Percentiles rank a stretch among this genome's conserved stretches.
Evolutionary conservation across 2,113 vertebrate genomes (phyloP).

Genomic region (Psilopogon haemacephalus): DNA sequence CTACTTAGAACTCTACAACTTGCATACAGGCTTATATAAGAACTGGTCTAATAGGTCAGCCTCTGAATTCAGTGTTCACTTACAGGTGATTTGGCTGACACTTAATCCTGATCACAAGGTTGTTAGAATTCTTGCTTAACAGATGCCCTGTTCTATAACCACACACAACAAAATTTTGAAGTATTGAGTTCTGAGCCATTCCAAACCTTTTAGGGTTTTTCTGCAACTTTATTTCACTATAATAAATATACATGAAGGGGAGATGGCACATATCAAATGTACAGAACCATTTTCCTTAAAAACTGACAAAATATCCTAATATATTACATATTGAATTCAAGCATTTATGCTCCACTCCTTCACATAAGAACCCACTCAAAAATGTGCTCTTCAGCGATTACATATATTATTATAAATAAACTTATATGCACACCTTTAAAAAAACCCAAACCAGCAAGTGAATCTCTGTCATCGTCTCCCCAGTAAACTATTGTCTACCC

Average conservation of each 20-base stretch:
- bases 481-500: neutral
- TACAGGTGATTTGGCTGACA: neutral
- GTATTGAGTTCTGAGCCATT: neutral
- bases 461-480: neutral
- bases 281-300: neutral
- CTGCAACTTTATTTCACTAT: neutral
- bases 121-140: neutral
- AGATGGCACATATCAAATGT: neutral
- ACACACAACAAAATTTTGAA: neutral
- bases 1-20: neutral
- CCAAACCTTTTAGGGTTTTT: neutral
- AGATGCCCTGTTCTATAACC: neutral
- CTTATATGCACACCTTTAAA: neutral
- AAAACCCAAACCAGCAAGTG: neutral
- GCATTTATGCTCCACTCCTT: neutral
- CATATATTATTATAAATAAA: neutral
- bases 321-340: neutral
- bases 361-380: neutral
- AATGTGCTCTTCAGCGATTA: neutral
- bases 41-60: neutral
- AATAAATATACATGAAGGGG: neutral
- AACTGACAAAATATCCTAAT: neutral
- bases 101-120: neutral
- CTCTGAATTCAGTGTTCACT: neutral
- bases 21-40: accelerated